Evolutionary conservation across 1,140 invertebrate species (phyloP).

Genomic region (Glossosoma conforme): DNA sequence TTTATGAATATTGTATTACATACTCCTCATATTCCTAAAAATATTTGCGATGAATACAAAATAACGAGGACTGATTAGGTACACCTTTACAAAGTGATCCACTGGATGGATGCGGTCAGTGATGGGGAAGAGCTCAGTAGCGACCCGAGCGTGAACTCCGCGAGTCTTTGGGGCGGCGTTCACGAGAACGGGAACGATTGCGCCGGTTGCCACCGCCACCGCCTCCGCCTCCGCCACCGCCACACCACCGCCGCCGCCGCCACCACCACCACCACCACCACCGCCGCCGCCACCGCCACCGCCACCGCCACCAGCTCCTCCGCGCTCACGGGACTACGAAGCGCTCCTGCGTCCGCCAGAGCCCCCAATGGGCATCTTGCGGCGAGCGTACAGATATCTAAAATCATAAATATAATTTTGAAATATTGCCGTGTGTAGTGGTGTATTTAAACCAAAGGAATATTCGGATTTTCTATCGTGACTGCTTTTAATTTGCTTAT

Average conservation of each 20-base stretch:
- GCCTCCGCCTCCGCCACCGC: slow-evolving; percentile 39
- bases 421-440: too few relatives aligned
- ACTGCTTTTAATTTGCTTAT: too few relatives aligned
- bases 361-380: slow-evolving; percentile 39
- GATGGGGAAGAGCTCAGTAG: slow-evolving; percentile 33
- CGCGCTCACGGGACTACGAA: slow-evolving; percentile 39
- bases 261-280: slow-evolving; percentile 32
- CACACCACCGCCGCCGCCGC: slow-evolving; percentile 35
- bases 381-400: slow-evolving; percentile 58
- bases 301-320: slow-evolving; percentile 33
- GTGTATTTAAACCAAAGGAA: too few relatives aligned
- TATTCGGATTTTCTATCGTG: too few relatives aligned
- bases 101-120: too few relatives aligned
- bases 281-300: slow-evolving; percentile 39
- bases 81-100: too few relatives aligned
- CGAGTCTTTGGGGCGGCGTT: slow-evolving; percentile 43
- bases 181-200: slow-evolving; percentile 49
- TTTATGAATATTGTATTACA: too few relatives aligned
- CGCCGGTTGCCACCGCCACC: slow-evolving; percentile 39
- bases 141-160: slow-evolving; percentile 46
- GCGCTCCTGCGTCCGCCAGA: slow-evolving; percentile 35
- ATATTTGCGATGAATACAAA: too few relatives aligned
- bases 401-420: slow-evolving; percentile 35
- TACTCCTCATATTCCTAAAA: too few relatives aligned
- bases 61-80: too few relatives aligned